Evolutionary conservation across 2,888 invertebrate genomes (phyloP).

Genomic region (Octodonta nipae): DNA sequence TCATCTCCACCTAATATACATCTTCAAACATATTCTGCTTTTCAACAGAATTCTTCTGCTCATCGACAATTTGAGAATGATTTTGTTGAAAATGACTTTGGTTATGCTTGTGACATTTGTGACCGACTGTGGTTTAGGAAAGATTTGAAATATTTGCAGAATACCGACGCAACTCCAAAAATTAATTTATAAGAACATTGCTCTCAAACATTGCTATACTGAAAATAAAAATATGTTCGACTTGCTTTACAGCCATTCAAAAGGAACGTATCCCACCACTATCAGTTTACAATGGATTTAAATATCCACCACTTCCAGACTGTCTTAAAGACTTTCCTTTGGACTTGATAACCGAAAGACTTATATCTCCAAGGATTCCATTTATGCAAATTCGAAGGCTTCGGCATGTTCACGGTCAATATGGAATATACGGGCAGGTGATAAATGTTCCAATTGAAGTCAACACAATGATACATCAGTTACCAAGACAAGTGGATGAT

Average conservation of each 20-base stretch:
- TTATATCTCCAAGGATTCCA: neutral
- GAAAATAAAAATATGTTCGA: conserved; percentile 6
- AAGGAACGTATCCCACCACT: conserved; percentile 5
- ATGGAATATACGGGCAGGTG: neutral
- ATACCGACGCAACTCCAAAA: too few relatives aligned
- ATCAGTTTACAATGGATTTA: conserved; percentile 2
- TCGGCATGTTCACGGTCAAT: neutral
- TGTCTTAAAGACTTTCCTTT: too few relatives aligned
- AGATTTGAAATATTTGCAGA: conserved; percentile 6
- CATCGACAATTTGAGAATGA: too few relatives aligned
- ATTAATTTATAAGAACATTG: conserved; percentile 3
- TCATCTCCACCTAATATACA: too few relatives aligned
- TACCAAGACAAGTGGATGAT: neutral
- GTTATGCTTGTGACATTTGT: conserved; percentile 13
- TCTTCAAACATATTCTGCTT: too few relatives aligned
- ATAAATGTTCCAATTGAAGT: conserved; percentile 1
- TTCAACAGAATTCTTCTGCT: too few relatives aligned
- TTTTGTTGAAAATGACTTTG: conserved; percentile 10
- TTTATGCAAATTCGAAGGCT: conserved; percentile 3
- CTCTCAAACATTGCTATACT: neutral
- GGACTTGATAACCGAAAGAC: neutral
- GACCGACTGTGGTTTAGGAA: conserved; percentile 16
- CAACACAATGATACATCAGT: neutral
- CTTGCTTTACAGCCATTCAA: conserved; percentile 6
- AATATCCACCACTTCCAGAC: neutral